Evolutionary conservation across 1,140 invertebrate genomes (phyloP), one percentile per base, ranked within the genome.

Genomic region (Solenopsis fugax): DNA sequence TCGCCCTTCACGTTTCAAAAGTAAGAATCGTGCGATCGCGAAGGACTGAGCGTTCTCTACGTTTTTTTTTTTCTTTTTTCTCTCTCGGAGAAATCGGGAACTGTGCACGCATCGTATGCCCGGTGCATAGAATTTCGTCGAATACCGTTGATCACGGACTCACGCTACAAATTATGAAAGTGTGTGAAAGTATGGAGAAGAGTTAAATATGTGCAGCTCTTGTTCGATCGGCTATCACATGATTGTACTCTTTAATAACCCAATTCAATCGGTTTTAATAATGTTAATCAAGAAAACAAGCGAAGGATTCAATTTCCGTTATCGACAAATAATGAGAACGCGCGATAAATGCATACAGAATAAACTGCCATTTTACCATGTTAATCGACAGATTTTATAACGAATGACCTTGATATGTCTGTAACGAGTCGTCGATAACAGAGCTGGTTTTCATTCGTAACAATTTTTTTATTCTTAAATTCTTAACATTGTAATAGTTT

Each of bases 101-200:
- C 41, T n/a, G 13, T 75, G n/a, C 65, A 71, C 37, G 48, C 34
- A 67, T 37, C 34, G 12, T 50, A n/a, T n/a, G 58, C 24, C 16
- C 75, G 52, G 37, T 82, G 80, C 41, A 73, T 82, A 82, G 45
- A 72, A 84, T 75, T 84, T 84, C 16, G 69, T 73, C 21, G 67
- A 60, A 48, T 80, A 60, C 29, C 60, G 60, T 48, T 34, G 45
- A 64, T 80, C 76, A 60, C 45, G 60, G 45, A 24, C 41, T 34
- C 80, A 60, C 45, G 69, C 69, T 34, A 37, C 80, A 48, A 60
- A 73, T 84, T 60, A 84, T 84, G 80, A 84, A 84, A 84, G 80
- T 84, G 80, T 73, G 80, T 62, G 80, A 84, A 84, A 84, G 80
- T 69, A 29, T 29, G 24, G 41, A 24, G 45, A 84, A 62, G 69